Evolutionary conservation across 2,888 invertebrate genomes (phyloP), one percentile per base, ranked within the genome.

Genomic region (Biston stratarius): DNA sequence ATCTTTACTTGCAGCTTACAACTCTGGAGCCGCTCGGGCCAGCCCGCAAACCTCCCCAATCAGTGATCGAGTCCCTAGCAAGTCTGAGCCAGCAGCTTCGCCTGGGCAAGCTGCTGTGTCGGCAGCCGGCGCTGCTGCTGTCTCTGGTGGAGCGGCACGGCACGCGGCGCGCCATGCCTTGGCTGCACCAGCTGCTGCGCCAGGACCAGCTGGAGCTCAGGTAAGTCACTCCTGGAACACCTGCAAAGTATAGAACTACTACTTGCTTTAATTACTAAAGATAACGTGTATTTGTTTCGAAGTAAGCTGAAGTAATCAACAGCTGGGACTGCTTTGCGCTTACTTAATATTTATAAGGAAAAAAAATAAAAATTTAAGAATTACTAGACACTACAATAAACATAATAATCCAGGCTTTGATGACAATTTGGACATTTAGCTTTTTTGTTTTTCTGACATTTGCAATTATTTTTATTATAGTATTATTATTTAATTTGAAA

Each of bases 161-260:
- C 74, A 96, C 98, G 9, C 96, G 97, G 0, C 97, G 98, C 75
- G 98, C 99, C 48, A 98, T 99, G 98, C 99, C 99, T 5, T 99
- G 99, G 99, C 93, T 99, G 70, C 98, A 98, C 9, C 98, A 99
- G 86, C 94, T 99, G 69, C 97, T 99, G 12, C 97, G 98, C 78
- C 98, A 97, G 77, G 98, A 97, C 74, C 98, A 98, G 82, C 97
- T 97, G 0, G 97, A 97, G 15, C 94, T 97, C 47, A 95, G 44
- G 59, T 59, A 48, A 6, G 5, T 14, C 6, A 14, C 14, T 7
- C 14, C 45, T n/a, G 7, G 14, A 45, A 45, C 45, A 45, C 7
- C 8, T 14, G 6, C 6, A 6, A n/a, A 12, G 1, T 12, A n/a
- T n/a, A 11, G 48, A 14, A 47, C 15, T 15, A 14, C 47, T 45